Evolutionary conservation across 2,888 invertebrate species (phyloP).

Genomic region (Cryptus viduatorius): DNA sequence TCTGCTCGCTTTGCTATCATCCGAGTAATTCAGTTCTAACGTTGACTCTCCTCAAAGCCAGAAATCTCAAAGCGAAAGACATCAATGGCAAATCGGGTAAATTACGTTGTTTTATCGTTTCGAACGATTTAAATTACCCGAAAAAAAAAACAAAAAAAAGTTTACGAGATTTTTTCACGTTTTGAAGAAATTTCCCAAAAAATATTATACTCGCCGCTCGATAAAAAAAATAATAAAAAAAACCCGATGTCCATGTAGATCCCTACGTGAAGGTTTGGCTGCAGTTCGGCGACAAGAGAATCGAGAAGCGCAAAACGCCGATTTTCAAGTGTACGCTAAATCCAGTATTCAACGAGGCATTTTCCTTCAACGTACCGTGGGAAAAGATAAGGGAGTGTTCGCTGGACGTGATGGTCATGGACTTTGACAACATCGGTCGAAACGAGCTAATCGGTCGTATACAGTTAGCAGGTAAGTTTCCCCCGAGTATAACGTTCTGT

Average conservation of each 20-base stretch:
- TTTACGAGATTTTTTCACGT: too few species aligned
- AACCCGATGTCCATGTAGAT: conserved; percentile 88
- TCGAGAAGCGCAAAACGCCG: conserved; percentile 98
- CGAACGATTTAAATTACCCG: too few species aligned
- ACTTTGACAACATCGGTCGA: conserved; percentile 97
- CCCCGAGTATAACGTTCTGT: too few species aligned
- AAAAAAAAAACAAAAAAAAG: too few species aligned
- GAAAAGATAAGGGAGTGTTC: conserved; percentile 98
- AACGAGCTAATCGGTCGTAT: conserved; percentile 97
- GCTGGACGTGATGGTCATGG: conserved; percentile 97
- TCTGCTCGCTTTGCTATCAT: conserved; percentile 97
- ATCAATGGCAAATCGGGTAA: conserved; percentile 97
- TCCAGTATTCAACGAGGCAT: conserved; percentile 98
- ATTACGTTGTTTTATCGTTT: conserved; percentile 67
- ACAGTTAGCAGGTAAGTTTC: conserved; percentile 92
- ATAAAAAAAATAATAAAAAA: neutral
- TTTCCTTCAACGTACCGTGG: conserved; percentile 98
- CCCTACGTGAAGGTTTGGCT: conserved; percentile 99
- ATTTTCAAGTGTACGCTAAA: conserved; percentile 97
- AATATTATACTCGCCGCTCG: neutral
- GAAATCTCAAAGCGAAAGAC: conserved; percentile 98
- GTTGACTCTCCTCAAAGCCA: conserved; percentile 95
- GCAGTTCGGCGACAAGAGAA: conserved; percentile 96
- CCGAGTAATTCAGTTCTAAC: conserved; percentile 97
- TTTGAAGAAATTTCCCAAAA: neutral